Percentiles rank a stretch among this genome's conserved stretches.
Evolutionary conservation across 2,888 invertebrate species (phyloP).

Genomic region (Drosophila formosana): DNA sequence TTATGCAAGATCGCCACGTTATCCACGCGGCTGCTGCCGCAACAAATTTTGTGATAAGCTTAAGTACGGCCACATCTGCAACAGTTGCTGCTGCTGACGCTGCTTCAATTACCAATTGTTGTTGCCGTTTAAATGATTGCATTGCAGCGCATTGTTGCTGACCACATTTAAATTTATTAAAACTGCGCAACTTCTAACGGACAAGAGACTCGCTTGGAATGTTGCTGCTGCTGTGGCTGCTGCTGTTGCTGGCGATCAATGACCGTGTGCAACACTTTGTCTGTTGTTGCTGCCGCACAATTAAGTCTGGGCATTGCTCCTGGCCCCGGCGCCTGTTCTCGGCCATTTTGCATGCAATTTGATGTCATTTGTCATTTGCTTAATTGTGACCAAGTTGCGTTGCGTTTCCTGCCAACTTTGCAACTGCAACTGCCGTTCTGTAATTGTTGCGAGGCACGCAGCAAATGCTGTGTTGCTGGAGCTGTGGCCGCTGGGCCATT

Average conservation of each 20-base stretch:
- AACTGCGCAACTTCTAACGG: slow-evolving; percentile 76
- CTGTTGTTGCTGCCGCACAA: slow-evolving; percentile 13
- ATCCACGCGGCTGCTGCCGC: slow-evolving; percentile 40
- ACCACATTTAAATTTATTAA: slow-evolving; percentile 80
- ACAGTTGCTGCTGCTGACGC: slow-evolving; percentile 26
- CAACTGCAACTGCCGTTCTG: slow-evolving; percentile 62
- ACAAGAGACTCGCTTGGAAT: slow-evolving; percentile 52
- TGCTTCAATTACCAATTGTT: slow-evolving; percentile 77
- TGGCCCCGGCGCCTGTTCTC: slow-evolving; percentile 45
- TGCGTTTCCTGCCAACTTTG: slow-evolving; percentile 46
- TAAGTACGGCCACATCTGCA: slow-evolving; percentile 40
- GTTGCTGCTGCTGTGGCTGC: slow-evolving; percentile 41
- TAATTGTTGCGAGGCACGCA: slow-evolving; percentile 74
- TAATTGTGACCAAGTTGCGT: slow-evolving; percentile 70
- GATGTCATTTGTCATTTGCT: slow-evolving; percentile 78
- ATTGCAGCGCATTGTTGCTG: slow-evolving; percentile 58
- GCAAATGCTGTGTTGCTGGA: slow-evolving; percentile 1
- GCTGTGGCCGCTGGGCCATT: slow-evolving; percentile 62
- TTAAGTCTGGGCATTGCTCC: slow-evolving; percentile 46
- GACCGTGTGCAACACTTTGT: slow-evolving; percentile 59
- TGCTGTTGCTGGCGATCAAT: slow-evolving; percentile 55
- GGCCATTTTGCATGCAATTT: slow-evolving; percentile 78
- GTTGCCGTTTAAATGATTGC: slow-evolving; percentile 74
- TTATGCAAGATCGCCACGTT: slow-evolving; percentile 57
- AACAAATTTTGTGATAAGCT: slow-evolving; percentile 53